Evolutionary conservation across 2,888 invertebrate genomes (phyloP).

Genomic region (Thymelicus acteon): DNA sequence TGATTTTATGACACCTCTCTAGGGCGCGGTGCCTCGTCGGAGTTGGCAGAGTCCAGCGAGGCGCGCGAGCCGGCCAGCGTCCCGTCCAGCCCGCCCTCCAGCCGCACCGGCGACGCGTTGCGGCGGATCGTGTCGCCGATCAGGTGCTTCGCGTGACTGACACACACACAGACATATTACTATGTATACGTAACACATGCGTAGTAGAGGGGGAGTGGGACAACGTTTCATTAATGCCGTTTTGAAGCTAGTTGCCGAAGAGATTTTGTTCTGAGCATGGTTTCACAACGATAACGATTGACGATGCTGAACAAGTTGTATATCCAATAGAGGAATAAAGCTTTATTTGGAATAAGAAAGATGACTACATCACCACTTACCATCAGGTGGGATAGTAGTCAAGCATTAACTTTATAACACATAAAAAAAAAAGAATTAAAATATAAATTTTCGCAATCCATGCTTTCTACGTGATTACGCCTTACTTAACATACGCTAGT

Average conservation of each 20-base stretch:
- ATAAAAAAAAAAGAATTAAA: no score
- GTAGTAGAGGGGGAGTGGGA: no score
- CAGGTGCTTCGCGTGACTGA: slow-evolving; percentile 94
- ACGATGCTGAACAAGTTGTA: not conserved
- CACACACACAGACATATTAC: not conserved
- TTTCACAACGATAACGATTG: not conserved
- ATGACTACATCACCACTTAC: no score
- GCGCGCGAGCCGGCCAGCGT: slow-evolving; percentile 89
- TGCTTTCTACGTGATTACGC: not conserved
- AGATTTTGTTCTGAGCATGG: no score
- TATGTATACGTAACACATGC: not conserved
- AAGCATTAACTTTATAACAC: no score
- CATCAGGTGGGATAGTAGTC: no score
- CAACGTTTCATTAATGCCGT: no score
- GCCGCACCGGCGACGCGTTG: slow-evolving; percentile 95
- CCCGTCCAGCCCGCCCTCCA: slow-evolving; percentile 81
- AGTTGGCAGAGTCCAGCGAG: slow-evolving; percentile 90
- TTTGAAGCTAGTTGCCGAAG: no score
- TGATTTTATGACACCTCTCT: slow-evolving; percentile 46
- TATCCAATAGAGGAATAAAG: not conserved
- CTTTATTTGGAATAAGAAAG: not conserved
- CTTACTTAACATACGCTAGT: not conserved
- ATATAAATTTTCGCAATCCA: not conserved
- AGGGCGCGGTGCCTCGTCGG: slow-evolving; percentile 63
- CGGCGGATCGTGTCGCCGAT: slow-evolving; percentile 98